Conservation (phyloP, 1,140 invertebrate species). For the Whitmania pigra region DNA sequence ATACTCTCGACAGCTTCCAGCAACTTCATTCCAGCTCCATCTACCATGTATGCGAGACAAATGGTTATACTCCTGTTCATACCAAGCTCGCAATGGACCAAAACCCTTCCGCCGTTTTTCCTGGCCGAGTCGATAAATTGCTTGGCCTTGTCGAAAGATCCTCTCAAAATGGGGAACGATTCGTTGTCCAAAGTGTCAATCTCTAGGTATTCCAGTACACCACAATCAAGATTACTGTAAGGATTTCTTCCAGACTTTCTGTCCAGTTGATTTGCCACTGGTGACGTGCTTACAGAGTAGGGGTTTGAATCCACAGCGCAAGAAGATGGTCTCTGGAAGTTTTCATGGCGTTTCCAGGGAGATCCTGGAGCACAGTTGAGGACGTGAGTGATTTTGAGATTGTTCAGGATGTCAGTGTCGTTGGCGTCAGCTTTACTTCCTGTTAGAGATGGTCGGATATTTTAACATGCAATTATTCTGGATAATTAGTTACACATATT, state of each 20-base stretch:
- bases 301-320: background rate
- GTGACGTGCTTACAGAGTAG: background rate
- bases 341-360: background rate
- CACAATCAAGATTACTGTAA: slow-evolving; percentile 18
- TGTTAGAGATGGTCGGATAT: background rate
- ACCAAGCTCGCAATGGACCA: slow-evolving; percentile 68
- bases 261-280: background rate
- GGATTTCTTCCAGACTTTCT: slow-evolving; percentile 11
- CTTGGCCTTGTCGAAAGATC: slow-evolving; percentile 12
- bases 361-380: slow-evolving; percentile 23
- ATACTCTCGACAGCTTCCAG: slow-evolving; percentile 44
- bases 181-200: slow-evolving; percentile 23
- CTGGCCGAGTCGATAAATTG: slow-evolving; percentile 21
- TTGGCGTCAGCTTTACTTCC: slow-evolving; percentile 21
- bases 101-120: slow-evolving; percentile 43
- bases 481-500: too few relatives aligned
- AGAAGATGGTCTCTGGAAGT: background rate
- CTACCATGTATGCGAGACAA: slow-evolving; percentile 45
- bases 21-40: slow-evolving; percentile 22
- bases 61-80: slow-evolving; percentile 66
- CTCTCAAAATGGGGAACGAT: slow-evolving; percentile 19
- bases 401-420: background rate
- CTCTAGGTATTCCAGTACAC: slow-evolving; percentile 18
- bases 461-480: background rate
- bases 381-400: slow-evolving; percentile 22